Evolutionary conservation across 2,888 invertebrate genomes (phyloP), one percentile per base, ranked within the genome.

Genomic region (Drosophila barbarae): DNA sequence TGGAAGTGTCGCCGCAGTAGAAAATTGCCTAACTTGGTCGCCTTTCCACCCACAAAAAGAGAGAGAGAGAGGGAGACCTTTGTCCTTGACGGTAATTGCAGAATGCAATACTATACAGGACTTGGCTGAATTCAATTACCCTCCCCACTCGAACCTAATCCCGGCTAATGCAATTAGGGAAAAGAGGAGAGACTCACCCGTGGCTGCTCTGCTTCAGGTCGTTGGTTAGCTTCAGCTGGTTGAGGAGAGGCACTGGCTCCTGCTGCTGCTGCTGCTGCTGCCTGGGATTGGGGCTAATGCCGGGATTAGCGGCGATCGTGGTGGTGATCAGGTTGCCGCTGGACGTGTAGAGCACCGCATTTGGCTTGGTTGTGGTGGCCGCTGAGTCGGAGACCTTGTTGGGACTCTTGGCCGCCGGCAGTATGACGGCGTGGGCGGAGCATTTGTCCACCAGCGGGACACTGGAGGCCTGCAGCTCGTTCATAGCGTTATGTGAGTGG

Each of bases 371-470:
- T n/a, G 56, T 44, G n/a, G 65, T 38, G 21, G 60, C 32, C n/a
- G 60, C 39, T 2, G 59, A 35, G 26, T 49, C 18, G 9, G 69
- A 32, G 47, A 56, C 42, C 10, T 60, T 60, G 60, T 60, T 60
- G 60, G 59, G 59, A 12, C 59, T 60, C 60, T 59, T 60, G 38
- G 53, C 46, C 42, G 69, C 47, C 28, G 78, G 79, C 66, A 81
- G 57, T 54, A 78, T 78, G 50, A 71, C 58, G 26, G 84, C 84
- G 21, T 59, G 72, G 50, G 68, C 46, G 13, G 51, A 74, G 13
- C 72, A 72, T 55, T 72, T 80, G 50, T 75, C 78, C 71, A 78
- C 73, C 38, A 80, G 76, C 39, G 77, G 84, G 35, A 58, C 71
- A 64, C 54, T 74, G 41, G 83, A 59, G 53, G 69, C 61, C 47